Evolutionary conservation across 1,140 invertebrate genomes (phyloP).

Genomic region (Octopus bimaculoides): DNA sequence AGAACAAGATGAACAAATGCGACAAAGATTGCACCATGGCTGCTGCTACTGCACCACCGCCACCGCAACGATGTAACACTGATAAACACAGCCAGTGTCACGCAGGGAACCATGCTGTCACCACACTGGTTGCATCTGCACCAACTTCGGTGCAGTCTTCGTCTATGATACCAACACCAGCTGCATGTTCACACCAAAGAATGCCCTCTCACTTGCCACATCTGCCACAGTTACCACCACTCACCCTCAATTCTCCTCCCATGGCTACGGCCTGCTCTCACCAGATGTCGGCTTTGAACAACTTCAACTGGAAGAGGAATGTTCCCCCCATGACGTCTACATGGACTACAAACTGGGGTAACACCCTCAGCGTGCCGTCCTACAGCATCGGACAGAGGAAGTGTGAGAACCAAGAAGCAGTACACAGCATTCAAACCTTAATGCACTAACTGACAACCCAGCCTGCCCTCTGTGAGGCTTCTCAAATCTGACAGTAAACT

Average conservation of each 20-base stretch:
- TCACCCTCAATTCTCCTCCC: neutral
- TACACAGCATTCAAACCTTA: neutral
- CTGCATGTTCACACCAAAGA: neutral
- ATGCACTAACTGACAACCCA: neutral
- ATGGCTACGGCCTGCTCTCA: neutral
- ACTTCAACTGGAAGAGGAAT: neutral
- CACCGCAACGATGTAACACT: neutral
- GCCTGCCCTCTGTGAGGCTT: too few species aligned
- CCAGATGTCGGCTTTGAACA: neutral
- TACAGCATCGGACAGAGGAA: constrained; percentile 3
- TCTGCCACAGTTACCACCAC: neutral
- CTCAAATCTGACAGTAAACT: too few species aligned
- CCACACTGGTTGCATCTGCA: neutral
- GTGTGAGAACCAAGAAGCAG: constrained; percentile 4
- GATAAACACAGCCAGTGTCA: neutral
- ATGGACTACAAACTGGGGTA: neutral
- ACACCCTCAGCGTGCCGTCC: neutral
- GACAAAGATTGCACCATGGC: neutral
- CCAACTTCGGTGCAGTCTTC: neutral
- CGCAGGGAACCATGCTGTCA: neutral
- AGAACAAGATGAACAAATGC: neutral
- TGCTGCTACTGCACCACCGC: neutral
- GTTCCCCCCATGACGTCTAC: neutral
- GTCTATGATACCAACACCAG: neutral
- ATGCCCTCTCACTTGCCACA: neutral